Evolutionary conservation across 2,888 invertebrate species (phyloP), one percentile per base, ranked within the genome.

Genomic region (Epistrophe grossulariae): DNA sequence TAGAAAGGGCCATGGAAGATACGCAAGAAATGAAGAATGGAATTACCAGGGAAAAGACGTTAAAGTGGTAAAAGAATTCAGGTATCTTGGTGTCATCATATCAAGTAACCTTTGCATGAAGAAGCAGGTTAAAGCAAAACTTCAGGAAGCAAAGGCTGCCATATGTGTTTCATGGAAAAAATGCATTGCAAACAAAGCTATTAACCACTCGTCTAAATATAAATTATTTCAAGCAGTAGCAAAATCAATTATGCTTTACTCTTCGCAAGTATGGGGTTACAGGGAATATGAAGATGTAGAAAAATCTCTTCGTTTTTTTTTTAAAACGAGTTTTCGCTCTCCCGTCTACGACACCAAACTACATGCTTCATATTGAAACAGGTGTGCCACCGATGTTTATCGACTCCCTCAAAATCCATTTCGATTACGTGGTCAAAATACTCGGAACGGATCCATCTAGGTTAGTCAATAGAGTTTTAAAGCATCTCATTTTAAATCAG

Each of bases 1-100:
- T 64, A 78, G 59, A 68, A 60, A 64, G 50, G 57, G 71, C 71
- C 76, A 79, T 68, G 71, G 62, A 84, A 84, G 76, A 52, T 52
- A 52, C 10, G 50, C 19, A 1, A 52, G 19, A 11, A 24, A 24
- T 5, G 50, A 19, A 24, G 3, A 45, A 45, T 45, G 45, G 45
- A 45, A 43, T 4, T 43, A 43, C 15, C 13, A 43, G 13, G 15
- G 40, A 4, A 13, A 5, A 4, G 40, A 43, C 1, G 40, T 43
- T 13, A 43, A 43, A 5, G 40, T 15, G 3, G 40, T 43, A 0
- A 43, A 43, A 43, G 4, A 38, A 4, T 38, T 38, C 2, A 38
- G 9, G 10, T 38, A 38, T 11, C 38, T 38, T 1, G 38, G 38
- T 11, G 38, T 43, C 0, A 43, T 15, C 13, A 11, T 43, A 13